These are phyloP conservation scores for Chloroclystis v-ata DNA, from an alignment of 2,888 invertebrate species.

Conservation along the genomic window DNA sequence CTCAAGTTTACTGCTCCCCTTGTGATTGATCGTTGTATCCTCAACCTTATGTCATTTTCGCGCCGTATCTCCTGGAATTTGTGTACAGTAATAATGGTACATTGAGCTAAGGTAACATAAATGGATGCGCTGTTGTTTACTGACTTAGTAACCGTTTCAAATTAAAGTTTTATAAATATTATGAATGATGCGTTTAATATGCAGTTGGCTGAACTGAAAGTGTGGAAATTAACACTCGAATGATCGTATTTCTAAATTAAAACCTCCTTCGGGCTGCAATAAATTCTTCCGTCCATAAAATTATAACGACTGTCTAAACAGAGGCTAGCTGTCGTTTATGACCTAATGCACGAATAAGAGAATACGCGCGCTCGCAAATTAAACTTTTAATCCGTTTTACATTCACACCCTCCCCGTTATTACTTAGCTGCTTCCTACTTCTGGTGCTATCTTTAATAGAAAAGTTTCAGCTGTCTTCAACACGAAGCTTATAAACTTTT, in stretches of 20 bases:
- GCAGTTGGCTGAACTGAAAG: slow-evolving; percentile 35
- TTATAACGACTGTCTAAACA: slow-evolving; percentile 73
- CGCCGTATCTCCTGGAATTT: slow-evolving; percentile 69
- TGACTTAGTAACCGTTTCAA: slow-evolving; percentile 23
- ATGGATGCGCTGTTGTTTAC: slow-evolving; percentile 41
- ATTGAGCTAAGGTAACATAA: slow-evolving; percentile 68
- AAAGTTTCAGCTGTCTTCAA: not conserved
- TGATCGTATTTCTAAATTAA: slow-evolving; percentile 71
- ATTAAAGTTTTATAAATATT: slow-evolving; percentile 13
- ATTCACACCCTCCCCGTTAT: slow-evolving; percentile 21
- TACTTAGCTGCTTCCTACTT: slow-evolving; percentile 7
- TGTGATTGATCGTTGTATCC: slow-evolving; percentile 77
- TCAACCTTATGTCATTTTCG: slow-evolving; percentile 75
- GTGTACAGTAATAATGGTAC: slow-evolving; percentile 67
- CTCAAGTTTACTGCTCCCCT: slow-evolving; percentile 73
- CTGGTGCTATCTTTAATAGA: not conserved
- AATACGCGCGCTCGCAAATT: slow-evolving; percentile 40
- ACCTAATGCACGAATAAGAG: slow-evolving; percentile 58
- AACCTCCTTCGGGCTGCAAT: slow-evolving; percentile 59
- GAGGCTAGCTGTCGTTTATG: slow-evolving; percentile 67
- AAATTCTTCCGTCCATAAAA: slow-evolving; percentile 71
- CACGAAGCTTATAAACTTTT: not conserved
- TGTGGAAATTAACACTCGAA: slow-evolving; percentile 66
- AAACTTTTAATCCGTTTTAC: slow-evolving; percentile 44
- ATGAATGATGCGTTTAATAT: slow-evolving; percentile 12